Percentiles rank a stretch among this genome's conserved stretches.
These are phyloP conservation scores for Aromia moschata DNA, from an alignment of 2,888 invertebrate genomes.

Conservation along the genomic window DNA sequence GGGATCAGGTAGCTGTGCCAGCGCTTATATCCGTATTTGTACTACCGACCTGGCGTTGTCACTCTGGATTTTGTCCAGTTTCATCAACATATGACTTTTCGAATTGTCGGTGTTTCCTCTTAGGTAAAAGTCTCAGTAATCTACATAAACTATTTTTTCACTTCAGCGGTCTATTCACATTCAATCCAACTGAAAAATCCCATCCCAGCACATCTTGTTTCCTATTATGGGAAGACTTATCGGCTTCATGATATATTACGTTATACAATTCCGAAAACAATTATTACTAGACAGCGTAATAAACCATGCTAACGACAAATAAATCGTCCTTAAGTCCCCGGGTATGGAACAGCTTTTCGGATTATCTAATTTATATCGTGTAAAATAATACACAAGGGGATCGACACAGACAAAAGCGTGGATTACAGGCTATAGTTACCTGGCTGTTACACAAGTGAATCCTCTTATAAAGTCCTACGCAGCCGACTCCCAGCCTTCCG, in stretches of 20 bases:
- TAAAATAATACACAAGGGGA: conserved; percentile 28
- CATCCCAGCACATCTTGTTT: no score
- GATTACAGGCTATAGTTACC: conserved; percentile 64
- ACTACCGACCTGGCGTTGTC: no score
- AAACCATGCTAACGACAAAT: conserved; percentile 14
- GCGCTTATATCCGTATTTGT: no score
- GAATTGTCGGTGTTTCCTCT: no score
- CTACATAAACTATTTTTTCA: no score
- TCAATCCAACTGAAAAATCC: no score
- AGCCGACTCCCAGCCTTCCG: conserved; percentile 63
- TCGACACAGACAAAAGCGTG: conserved; percentile 11
- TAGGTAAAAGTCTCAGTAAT: no score
- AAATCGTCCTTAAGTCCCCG: conserved; percentile 11
- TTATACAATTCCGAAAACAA: not conserved
- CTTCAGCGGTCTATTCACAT: no score
- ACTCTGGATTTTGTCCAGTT: no score
- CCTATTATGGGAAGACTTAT: not conserved
- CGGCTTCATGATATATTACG: not conserved
- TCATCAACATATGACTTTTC: no score
- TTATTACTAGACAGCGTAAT: conserved; percentile 6
- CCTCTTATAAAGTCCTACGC: conserved; percentile 78
- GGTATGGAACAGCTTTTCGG: conserved; percentile 21
- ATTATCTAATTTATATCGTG: conserved; percentile 35
- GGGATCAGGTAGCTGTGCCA: no score
- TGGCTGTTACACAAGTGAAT: conserved; percentile 84